Evolutionary conservation across 35 echinoderm and acorn worm species (phyloP).

Genomic region (Amphiura filiformis): DNA sequence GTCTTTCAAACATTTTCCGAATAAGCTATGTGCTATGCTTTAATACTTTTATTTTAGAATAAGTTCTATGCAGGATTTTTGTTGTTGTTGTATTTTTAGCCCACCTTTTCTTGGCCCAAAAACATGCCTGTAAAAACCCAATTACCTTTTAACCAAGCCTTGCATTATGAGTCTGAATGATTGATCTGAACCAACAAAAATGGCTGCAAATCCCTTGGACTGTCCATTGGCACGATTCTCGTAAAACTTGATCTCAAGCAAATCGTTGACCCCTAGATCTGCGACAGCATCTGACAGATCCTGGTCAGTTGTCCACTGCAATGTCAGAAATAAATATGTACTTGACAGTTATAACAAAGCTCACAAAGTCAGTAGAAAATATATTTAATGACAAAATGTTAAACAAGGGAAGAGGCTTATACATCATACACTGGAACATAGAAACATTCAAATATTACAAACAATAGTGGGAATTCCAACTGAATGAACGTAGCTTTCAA

Average conservation of each 20-base stretch:
- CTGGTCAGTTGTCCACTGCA: conserved; percentile 94
- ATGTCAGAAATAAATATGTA: background rate
- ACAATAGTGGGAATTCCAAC: no score
- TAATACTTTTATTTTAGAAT: background rate
- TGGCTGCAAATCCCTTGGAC: conserved; percentile 87
- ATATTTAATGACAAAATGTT: conserved; percentile 7
- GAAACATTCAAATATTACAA: no score
- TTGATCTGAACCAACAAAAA: conserved; percentile 86
- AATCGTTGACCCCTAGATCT: conserved; percentile 67
- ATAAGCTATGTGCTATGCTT: no score
- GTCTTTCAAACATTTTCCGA: no score
- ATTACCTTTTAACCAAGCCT: conserved; percentile 80
- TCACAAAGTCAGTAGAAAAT: no score
- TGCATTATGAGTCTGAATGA: conserved; percentile 74
- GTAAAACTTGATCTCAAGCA: conserved; percentile 93
- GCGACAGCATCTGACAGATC: conserved; percentile 70
- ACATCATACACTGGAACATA: no score
- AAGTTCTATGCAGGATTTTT: background rate
- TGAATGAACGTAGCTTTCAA: no score
- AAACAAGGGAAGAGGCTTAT: no score
- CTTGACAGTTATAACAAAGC: background rate
- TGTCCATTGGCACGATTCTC: conserved; percentile 97
- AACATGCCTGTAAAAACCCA: background rate
- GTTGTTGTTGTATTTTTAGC: background rate
- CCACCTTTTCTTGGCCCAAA: background rate